Conservation (phyloP, 1,140 invertebrate genomes). For the Saccostrea echinata region DNA sequence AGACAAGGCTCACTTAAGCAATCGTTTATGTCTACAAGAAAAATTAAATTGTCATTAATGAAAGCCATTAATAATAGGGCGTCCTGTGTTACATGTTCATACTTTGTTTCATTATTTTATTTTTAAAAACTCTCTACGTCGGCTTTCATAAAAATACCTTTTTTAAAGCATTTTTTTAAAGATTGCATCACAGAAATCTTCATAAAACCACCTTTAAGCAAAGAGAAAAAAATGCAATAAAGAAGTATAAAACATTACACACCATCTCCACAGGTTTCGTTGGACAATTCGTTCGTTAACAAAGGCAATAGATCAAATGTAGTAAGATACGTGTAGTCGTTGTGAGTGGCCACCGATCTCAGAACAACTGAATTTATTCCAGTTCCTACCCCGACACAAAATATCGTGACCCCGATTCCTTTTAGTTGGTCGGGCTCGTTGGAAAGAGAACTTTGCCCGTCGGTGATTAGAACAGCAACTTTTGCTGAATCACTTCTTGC, state of each 20-base stretch:
- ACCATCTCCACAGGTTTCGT: conserved; percentile 55
- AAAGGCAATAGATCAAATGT: conserved; percentile 54
- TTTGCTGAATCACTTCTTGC: conserved; percentile 62
- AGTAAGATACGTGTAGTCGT: conserved; percentile 62
- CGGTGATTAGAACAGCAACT: conserved; percentile 62
- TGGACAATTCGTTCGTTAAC: conserved; percentile 57
- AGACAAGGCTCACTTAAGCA: background rate
- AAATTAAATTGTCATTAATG: background rate
- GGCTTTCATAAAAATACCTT: background rate
- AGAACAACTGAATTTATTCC: conserved; percentile 52
- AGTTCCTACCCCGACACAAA: conserved; percentile 65
- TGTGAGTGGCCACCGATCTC: conserved; percentile 62
- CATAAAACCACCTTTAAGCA: too few species aligned
- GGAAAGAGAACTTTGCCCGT: conserved; percentile 39
- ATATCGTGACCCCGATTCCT: conserved; percentile 63
- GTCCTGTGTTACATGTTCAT: too few species aligned
- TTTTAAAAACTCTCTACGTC: too few species aligned
- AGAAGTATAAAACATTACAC: background rate
- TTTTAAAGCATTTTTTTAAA: too few species aligned
- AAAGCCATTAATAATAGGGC: background rate
- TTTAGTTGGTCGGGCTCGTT: conserved; percentile 7
- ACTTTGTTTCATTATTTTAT: background rate
- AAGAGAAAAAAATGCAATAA: background rate
- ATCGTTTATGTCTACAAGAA: background rate
- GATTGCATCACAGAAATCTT: too few species aligned